Evolutionary conservation across 2,113 vertebrate species (phyloP).

Genomic region (Osmerus mordax): DNA sequence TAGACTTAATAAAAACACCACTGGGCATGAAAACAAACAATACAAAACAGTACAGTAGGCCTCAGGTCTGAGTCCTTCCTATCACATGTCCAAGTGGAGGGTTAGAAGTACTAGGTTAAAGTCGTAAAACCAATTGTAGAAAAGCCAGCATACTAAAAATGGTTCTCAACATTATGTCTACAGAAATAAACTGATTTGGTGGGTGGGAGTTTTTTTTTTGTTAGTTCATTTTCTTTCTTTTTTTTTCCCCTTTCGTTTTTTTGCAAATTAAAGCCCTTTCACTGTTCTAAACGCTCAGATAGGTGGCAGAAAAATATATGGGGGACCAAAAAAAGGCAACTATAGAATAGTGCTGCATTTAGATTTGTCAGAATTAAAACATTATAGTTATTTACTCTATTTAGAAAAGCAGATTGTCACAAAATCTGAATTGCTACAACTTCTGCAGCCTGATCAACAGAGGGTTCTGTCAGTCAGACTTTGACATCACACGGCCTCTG

Average conservation of each 20-base stretch:
- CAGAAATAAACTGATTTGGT: constrained; percentile 44
- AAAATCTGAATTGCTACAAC: constrained; percentile 61
- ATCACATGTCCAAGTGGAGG: constrained; percentile 30
- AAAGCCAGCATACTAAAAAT: constrained; percentile 43
- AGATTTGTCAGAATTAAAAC: constrained; percentile 36
- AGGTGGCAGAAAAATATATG: constrained; percentile 37
- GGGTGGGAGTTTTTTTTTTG: constrained; percentile 3
- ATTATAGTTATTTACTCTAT: constrained; percentile 43
- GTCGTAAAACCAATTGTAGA: constrained; percentile 42
- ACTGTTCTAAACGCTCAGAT: constrained; percentile 34
- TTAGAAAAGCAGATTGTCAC: constrained; percentile 72
- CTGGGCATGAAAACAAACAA: not conserved
- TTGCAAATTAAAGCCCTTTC: constrained; percentile 71
- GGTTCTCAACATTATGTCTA: constrained; percentile 35
- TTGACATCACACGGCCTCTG: constrained; percentile 31
- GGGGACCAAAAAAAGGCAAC: constrained; percentile 60
- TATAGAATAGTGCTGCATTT: constrained; percentile 60
- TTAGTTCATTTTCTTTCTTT: constrained; percentile 31
- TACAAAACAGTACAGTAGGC: not conserved
- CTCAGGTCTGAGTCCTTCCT: constrained; percentile 17
- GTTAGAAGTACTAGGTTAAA: constrained; percentile 29
- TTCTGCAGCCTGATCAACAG: constrained; percentile 49
- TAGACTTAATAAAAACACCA: constrained; percentile 1
- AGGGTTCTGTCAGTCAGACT: constrained; percentile 36
- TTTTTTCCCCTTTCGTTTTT: constrained; percentile 36